Percentiles rank a stretch among this genome's conserved stretches.
Evolutionary conservation across 2,797 vertebrate genomes (phyloP).

Genomic region (Salmo trutta): DNA sequence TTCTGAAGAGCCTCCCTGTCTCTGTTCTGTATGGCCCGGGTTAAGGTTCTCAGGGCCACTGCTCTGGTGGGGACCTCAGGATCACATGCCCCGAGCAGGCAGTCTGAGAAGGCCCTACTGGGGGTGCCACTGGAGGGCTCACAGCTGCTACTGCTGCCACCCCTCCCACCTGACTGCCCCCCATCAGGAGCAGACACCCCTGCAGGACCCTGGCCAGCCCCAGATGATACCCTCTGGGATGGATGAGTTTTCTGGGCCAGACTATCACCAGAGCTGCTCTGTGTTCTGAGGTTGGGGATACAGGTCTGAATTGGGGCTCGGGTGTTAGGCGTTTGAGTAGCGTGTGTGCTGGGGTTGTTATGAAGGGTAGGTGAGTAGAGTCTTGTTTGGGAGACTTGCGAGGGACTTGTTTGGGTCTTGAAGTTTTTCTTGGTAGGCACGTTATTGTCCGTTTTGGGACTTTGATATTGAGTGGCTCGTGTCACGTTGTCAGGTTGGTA

Average conservation of each 20-base stretch:
- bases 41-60: slow-evolving; percentile 64
- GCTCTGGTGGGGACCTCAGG: slow-evolving; percentile 70
- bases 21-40: not conserved
- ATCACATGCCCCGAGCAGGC: slow-evolving; percentile 67
- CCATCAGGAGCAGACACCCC: no score
- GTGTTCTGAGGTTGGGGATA: not conserved
- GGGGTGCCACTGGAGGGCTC: not conserved
- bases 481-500: slow-evolving; percentile 36
- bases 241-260: not conserved
- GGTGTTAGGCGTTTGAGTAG: not conserved
- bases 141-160: not conserved
- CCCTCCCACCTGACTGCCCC: not conserved
- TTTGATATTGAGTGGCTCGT: not conserved
- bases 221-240: not conserved
- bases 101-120: slow-evolving; percentile 1
- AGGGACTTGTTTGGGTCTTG: not conserved
- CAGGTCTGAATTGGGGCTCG: not conserved
- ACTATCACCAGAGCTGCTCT: not conserved
- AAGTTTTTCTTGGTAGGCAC: not conserved
- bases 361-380: no score
- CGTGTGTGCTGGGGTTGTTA: not conserved
- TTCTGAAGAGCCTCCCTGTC: slow-evolving; percentile 4
- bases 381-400: not conserved
- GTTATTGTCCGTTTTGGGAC: not conserved
- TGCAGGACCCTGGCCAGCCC: not conserved